A percentile compares a stretch with the other conserved stretches of the same genome.
phyloP scores from a whole-genome alignment of 2,888 invertebrate species.

The Synergus umbraculus region DNA sequence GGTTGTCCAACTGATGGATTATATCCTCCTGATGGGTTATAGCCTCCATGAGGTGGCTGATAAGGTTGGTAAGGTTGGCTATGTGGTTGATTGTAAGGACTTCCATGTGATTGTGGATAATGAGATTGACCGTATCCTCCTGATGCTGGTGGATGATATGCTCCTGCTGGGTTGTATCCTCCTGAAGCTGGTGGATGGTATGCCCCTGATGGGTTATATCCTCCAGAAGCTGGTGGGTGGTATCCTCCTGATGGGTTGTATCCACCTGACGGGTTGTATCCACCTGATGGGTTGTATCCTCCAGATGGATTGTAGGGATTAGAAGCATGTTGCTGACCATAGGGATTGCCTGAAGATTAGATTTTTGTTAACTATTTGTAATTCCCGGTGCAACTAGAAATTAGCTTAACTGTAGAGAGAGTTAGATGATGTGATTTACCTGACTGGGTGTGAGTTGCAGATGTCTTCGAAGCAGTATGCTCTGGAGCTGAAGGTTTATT shows the following conservation, averaged over 20 bases:
- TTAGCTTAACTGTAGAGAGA: slow-evolving; percentile 49
- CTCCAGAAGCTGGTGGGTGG: slow-evolving; percentile 53
- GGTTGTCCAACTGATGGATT: slow-evolving; percentile 62
- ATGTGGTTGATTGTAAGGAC: slow-evolving; percentile 54
- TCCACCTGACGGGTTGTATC: slow-evolving; percentile 57
- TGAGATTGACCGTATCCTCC: slow-evolving; percentile 57
- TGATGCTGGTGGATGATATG: slow-evolving; percentile 50
- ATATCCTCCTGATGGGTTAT: slow-evolving; percentile 54
- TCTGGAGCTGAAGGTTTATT: slow-evolving; percentile 72
- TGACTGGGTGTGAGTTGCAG: slow-evolving; percentile 71
- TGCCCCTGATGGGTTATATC: slow-evolving; percentile 43
- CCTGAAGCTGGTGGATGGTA: slow-evolving; percentile 54
- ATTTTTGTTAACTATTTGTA: neutral
- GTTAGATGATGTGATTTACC: slow-evolving; percentile 44
- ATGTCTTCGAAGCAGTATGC: slow-evolving; percentile 66
- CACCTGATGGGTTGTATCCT: slow-evolving; percentile 34
- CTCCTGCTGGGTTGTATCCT: slow-evolving; percentile 43
- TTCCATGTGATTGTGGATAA: slow-evolving; percentile 46
- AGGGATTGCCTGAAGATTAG: slow-evolving; percentile 16
- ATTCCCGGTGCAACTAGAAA: too few species aligned
- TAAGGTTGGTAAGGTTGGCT: slow-evolving; percentile 57
- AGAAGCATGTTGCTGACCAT: slow-evolving; percentile 16
- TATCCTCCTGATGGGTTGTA: slow-evolving; percentile 56
- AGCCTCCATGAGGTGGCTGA: slow-evolving; percentile 53
- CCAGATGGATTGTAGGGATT: slow-evolving; percentile 40